Base-by-base conservation (phyloP, 64 coral and sea anemone species). In the Stichodactyla helianthus region DNA sequence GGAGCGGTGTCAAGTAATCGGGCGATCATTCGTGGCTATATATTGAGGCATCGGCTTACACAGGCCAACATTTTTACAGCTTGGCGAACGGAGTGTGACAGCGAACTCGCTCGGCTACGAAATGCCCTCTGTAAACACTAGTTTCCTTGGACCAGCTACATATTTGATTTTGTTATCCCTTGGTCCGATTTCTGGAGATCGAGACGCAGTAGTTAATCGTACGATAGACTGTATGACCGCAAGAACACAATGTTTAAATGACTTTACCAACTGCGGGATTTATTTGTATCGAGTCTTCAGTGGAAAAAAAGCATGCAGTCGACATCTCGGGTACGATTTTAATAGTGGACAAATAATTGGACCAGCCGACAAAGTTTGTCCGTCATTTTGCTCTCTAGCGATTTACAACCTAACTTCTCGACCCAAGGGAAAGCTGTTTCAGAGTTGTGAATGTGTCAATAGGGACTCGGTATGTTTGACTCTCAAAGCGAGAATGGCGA, bases 1-100 rank as follows among this genome's bases (percentile, higher is more conserved):
- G 55, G 9, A 59, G 19, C 52, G 85, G 65, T 60, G 90, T 92
- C 90, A 92, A 90, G 74, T 87, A 87, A 87, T 71, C 31, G 54
- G 86, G 64, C 85, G 86, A 87, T 92, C 90, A 87, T 92, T 65
- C 57, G 64, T 17, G 51, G 59, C 11, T 92, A 92, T 92, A 92
- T 68, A 86, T 92, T 82, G 54, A 79, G 90, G 84, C 85, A 92
- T 92, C 90, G 51, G 61, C 85, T 92, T 87, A 84, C 83, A 84
- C 0, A 3, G 54, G 10, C 4, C 51, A 35, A 54, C 0, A 59
- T 60, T 84, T 63, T 20, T 54, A 55, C 22, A 28, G 20, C 31
- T 52, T 13, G 35, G 53, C 52, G 18, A 74, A 10, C 60, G 10
- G 56, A 5, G 28, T 28, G 51, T n/a, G 14, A 25, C 50, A 51